Evolutionary conservation across 1,140 invertebrate species (phyloP).

Genomic region (Prorops nasuta): DNA sequence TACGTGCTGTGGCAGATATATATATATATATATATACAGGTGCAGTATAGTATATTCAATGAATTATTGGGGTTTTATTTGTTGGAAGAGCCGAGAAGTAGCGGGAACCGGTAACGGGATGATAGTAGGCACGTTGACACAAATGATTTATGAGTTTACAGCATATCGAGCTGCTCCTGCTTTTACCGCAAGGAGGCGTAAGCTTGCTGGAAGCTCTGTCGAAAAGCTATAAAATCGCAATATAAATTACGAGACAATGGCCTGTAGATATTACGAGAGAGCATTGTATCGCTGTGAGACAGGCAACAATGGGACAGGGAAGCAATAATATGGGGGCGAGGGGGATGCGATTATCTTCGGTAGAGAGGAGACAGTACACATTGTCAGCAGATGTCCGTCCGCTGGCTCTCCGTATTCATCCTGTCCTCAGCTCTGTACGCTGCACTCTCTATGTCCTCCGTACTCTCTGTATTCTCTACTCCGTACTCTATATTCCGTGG

Average conservation of each 20-base stretch:
- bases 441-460: no score
- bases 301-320: constrained; percentile 25
- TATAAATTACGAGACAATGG: constrained; percentile 30
- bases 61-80: no score
- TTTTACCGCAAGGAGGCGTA: constrained; percentile 11
- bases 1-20: no score
- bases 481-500: constrained; percentile 8
- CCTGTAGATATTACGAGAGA: constrained; percentile 18
- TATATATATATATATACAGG: no score
- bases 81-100: no score
- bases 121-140: no score
- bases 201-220: constrained; percentile 9
- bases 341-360: constrained; percentile 33
- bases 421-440: no score
- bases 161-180: constrained; percentile 7
- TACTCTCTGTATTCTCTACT: no score
- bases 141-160: constrained; percentile 18
- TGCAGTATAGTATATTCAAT: no score
- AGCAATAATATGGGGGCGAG: constrained; percentile 31
- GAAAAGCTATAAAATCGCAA: constrained; percentile 30
- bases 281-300: constrained; percentile 20
- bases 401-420: no score
- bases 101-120: no score
- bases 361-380: constrained; percentile 21
- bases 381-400: constrained; percentile 20